Evolutionary conservation across 1,140 invertebrate genomes (phyloP).

Genomic region (Bicyclus anynana): DNA sequence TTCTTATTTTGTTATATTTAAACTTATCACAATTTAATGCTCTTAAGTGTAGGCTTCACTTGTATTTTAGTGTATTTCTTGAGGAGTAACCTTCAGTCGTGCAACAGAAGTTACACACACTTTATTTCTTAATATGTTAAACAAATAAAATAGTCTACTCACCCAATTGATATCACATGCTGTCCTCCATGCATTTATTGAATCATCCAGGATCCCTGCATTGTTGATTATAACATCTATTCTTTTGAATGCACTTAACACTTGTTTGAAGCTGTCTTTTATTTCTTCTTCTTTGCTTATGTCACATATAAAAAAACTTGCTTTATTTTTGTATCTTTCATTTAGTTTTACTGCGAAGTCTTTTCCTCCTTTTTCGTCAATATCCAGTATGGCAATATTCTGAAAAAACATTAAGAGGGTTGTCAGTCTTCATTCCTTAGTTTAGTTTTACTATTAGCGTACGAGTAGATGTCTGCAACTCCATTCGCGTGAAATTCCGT

Average conservation of each 20-base stretch:
- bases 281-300: slow-evolving; percentile 13
- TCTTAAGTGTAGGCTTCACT: too few relatives aligned
- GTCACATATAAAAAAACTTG: slow-evolving; percentile 10
- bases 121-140: background rate
- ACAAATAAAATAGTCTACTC: slow-evolving; percentile 8
- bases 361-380: slow-evolving; percentile 4
- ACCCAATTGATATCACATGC: slow-evolving; percentile 50
- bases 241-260: slow-evolving; percentile 74
- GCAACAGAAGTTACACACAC: too few relatives aligned
- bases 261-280: slow-evolving; percentile 38
- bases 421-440: too few relatives aligned
- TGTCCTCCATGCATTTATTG: slow-evolving; percentile 37
- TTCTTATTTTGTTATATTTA: too few relatives aligned
- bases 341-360: slow-evolving; percentile 5
- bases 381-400: slow-evolving; percentile 14
- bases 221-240: slow-evolving; percentile 83
- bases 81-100: too few relatives aligned
- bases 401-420: background rate
- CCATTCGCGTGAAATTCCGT: too few relatives aligned
- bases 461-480: too few relatives aligned
- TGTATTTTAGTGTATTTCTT: too few relatives aligned
- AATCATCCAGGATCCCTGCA: slow-evolving; percentile 73
- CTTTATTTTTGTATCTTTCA: slow-evolving; percentile 6
- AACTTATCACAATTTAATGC: too few relatives aligned
- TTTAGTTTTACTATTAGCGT: too few relatives aligned